These are phyloP conservation scores for Molanna angustata DNA, from an alignment of 2,888 invertebrate genomes.

Conservation along the genomic window DNA sequence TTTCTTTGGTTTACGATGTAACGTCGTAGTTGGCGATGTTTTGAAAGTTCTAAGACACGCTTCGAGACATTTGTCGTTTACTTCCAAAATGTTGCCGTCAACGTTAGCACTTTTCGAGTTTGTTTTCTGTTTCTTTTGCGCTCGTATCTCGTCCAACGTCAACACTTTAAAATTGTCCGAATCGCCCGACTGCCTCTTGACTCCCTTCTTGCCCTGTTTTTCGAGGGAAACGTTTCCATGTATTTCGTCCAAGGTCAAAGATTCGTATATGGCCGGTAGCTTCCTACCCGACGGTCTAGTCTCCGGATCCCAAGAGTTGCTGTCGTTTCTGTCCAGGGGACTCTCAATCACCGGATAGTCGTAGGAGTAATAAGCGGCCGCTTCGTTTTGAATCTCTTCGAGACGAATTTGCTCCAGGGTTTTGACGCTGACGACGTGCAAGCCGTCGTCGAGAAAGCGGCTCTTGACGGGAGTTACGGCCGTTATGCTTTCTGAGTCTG, in stretches of 20 bases:
- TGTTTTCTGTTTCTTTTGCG: conserved; percentile 31
- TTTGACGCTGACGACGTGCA: conserved; percentile 51
- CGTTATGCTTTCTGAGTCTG: conserved; percentile 71
- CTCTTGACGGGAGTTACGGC: conserved; percentile 58
- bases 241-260: conserved; percentile 54
- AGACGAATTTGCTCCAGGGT: conserved; percentile 67
- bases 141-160: conserved; percentile 54
- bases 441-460: conserved; percentile 42
- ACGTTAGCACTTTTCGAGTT: not conserved
- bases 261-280: conserved; percentile 46
- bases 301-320: not conserved
- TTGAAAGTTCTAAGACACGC: conserved; percentile 23
- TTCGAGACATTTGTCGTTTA: conserved; percentile 25
- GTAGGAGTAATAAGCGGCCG: conserved; percentile 70
- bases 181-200: conserved; percentile 40
- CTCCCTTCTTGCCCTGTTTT: conserved; percentile 34
- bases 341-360: conserved; percentile 39
- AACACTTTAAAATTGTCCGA: conserved; percentile 50
- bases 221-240: no score
- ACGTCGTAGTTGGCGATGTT: conserved; percentile 5
- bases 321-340: conserved; percentile 34
- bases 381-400: conserved; percentile 68
- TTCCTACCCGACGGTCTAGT: conserved; percentile 37
- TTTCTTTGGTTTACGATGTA: conserved; percentile 12
- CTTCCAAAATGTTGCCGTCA: not conserved